Conservation (phyloP, 2,888 invertebrate species). For the Ormyrus nitidulus region DNA sequence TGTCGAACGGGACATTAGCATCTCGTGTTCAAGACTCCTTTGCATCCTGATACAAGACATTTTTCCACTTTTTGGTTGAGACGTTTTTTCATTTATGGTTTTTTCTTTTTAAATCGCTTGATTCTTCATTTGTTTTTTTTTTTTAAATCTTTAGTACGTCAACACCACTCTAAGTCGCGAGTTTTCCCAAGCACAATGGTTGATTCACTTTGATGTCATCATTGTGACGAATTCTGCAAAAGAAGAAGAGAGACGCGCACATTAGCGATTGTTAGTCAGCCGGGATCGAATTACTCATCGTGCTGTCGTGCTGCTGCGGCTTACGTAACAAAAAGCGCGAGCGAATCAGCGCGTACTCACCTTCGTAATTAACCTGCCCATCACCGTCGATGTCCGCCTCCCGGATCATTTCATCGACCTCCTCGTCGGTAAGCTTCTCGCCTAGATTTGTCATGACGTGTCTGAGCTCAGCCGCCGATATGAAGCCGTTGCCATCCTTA, state of each 20-base stretch:
- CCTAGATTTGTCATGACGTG: conserved; percentile 99
- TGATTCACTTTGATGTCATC: conserved; percentile 98
- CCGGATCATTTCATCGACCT: conserved; percentile 99
- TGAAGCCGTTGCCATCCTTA: conserved; percentile 99
- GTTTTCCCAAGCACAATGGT: conserved; percentile 81
- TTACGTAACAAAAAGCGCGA: not conserved
- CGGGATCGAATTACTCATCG: conserved; percentile 40
- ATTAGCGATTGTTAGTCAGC: conserved; percentile 51
- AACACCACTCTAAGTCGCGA: conserved; percentile 81
- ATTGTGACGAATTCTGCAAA: conserved; percentile 97
- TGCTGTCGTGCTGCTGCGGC: not conserved
- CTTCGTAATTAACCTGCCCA: conserved; percentile 99
- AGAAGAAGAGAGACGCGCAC: conserved; percentile 62
- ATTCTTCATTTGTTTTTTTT: conserved; percentile 76
- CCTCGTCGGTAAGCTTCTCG: conserved; percentile 99
- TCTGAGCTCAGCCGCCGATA: conserved; percentile 97
- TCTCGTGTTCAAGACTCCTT: conserved; percentile 73
- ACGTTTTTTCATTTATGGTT: conserved; percentile 75
- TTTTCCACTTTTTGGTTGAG: conserved; percentile 77
- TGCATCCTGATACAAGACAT: conserved; percentile 74
- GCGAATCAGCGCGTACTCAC: conserved; percentile 75
- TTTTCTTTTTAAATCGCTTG: conserved; percentile 67
- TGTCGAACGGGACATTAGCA: conserved; percentile 73
- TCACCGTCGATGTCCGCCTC: conserved; percentile 99
- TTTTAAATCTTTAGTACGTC: conserved; percentile 76